Conservation (phyloP, 1,140 invertebrate species). For the Andrena cerasifolii region DNA sequence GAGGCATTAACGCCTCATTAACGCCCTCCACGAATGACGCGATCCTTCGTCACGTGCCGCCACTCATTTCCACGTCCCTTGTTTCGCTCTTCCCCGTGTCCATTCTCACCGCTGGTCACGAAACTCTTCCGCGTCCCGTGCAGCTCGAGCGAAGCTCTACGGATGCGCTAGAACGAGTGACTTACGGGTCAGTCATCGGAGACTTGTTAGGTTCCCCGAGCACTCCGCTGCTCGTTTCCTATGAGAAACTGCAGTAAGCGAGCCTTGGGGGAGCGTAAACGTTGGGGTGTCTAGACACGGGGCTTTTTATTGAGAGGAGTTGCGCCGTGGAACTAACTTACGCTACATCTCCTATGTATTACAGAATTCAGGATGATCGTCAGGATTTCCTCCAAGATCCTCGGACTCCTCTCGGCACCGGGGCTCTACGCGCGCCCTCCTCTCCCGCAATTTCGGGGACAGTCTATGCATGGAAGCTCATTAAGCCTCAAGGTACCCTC, state of each 20-base stretch:
- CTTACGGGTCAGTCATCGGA: too few species aligned
- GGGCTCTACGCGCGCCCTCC: too few species aligned
- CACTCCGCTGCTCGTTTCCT: not conserved
- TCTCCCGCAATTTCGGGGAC: too few species aligned
- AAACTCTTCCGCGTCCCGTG: not conserved
- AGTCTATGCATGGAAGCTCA: conserved; percentile 4
- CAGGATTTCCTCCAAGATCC: too few species aligned
- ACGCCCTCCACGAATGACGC: conserved; percentile 65
- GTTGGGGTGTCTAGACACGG: not conserved
- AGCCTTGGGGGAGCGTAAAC: not conserved
- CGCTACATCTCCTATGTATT: too few species aligned
- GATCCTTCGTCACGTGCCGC: conserved; percentile 63
- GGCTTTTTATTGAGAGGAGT: too few species aligned
- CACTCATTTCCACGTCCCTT: conserved; percentile 49
- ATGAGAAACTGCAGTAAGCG: not conserved
- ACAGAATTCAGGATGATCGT: too few species aligned
- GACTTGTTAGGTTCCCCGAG: not conserved
- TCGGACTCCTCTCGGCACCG: too few species aligned
- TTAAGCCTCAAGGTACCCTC: conserved; percentile 21
- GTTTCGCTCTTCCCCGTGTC: not conserved
- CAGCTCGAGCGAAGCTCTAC: not conserved
- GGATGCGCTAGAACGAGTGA: too few species aligned
- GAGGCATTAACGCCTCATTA: conserved; percentile 70
- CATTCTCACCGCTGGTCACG: not conserved
- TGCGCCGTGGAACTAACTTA: too few species aligned